Percentiles rank a stretch among this genome's conserved stretches.
These are phyloP conservation scores for Spongilla lacustris DNA, from an alignment of 37 sponge, comb jelly and placozoan species.

Conservation along the genomic window DNA sequence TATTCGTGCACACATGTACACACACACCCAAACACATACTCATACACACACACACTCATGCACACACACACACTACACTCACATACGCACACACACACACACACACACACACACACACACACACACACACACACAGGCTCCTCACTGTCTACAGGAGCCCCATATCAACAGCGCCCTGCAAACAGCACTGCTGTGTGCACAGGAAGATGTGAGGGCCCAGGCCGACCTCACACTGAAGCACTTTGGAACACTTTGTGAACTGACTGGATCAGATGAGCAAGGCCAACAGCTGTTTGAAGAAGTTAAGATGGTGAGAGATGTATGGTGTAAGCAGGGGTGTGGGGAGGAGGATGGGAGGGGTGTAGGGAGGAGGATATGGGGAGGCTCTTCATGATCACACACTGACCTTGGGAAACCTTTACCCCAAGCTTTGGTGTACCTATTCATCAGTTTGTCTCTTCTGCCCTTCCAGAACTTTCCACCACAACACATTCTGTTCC, in stretches of 20 bases:
- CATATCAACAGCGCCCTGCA: conserved; percentile 30
- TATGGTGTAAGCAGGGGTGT: neutral
- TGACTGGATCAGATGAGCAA: conserved; percentile 54
- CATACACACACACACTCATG: conserved; percentile 34
- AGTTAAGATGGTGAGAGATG: conserved; percentile 49
- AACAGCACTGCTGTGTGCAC: conserved; percentile 45
- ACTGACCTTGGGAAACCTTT: neutral
- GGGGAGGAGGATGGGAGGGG: neutral
- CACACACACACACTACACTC: neutral
- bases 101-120: neutral
- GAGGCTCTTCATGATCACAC: neutral
- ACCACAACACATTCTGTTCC: conserved; percentile 19
- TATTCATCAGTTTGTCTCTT: neutral
- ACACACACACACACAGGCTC: conserved; percentile 41
- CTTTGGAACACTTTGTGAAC: conserved; percentile 27
- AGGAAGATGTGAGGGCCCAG: conserved; percentile 53
- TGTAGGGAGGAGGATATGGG: neutral
- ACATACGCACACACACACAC: neutral
- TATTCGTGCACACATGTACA: too few species aligned
- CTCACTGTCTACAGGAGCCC: conserved; percentile 58
- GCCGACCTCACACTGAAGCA: conserved; percentile 63
- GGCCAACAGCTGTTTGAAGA: conserved; percentile 68
- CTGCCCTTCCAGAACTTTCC: conserved; percentile 42
- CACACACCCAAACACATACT: conserved; percentile 19
- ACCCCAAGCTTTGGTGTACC: neutral